Evolutionary conservation across 2,888 invertebrate species (phyloP), one percentile per base, ranked within the genome.

Genomic region (Hyalella azteca): DNA sequence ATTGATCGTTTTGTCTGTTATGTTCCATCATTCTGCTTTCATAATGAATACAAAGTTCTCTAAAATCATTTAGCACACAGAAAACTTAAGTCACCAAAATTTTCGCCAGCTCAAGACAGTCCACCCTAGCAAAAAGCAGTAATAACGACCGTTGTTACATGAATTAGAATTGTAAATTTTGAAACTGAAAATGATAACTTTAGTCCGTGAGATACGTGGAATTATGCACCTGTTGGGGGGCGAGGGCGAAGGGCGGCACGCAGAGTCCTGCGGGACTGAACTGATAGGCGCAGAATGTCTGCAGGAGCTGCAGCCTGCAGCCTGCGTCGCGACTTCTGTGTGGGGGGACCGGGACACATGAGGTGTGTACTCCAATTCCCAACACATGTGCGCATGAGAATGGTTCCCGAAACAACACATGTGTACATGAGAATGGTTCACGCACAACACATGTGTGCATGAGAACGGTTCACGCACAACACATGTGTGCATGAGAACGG

Each of bases 261-360:
- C 83, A 83, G 13, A 81, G 79, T 15, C 81, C 83, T 9, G 78
- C 66, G n/a, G 32, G 15, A 41, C 79, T 80, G 80, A 79, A 81
- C 15, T 66, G 54, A n/a, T 81, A 81, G 41, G 83, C 78, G 60
- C 83, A 83, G 73, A 78, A 81, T 50, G 81, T 73, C 78, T 81
- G 66, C n/a, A 54, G 49, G 41, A 83, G 22, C 73, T 81, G 79
- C 41, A 40, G 19, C 5, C 83, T 78, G 39, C 83, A 83, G 78
- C 41, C 45, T 15, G 26, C 29, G 29, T 78, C 77, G 7, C 78
- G 79, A 15, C 78, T 78, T 41, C 82, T 82, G 78, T 22, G 15
- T 4, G 29, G 2, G 26, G 29, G 22, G 15, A 48, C n/a, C n/a
- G n/a, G n/a, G n/a, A n/a, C n/a, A n/a, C n/a, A n/a, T n/a, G 13